Evolutionary conservation across 2,797 vertebrate genomes (phyloP).

Genomic region (Todus mexicanus): DNA sequence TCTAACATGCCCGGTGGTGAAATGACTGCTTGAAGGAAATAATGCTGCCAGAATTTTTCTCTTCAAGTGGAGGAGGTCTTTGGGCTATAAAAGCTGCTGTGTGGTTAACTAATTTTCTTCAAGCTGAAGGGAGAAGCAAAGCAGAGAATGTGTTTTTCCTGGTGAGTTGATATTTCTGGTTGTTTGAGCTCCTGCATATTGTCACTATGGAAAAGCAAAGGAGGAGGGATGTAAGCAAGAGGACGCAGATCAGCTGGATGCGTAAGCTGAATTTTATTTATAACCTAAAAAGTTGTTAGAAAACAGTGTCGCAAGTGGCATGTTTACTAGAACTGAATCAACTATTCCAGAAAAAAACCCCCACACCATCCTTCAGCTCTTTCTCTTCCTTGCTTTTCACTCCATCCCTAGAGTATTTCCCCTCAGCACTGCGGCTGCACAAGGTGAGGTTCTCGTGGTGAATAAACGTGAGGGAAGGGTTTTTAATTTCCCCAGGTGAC

Average conservation of each 20-base stretch:
- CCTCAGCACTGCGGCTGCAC: not conserved
- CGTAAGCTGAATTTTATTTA: not conserved
- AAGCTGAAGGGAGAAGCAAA: not conserved
- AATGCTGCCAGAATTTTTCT: not conserved
- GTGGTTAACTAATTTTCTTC: conserved; percentile 24
- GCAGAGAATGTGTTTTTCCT: not conserved
- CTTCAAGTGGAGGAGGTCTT: not conserved
- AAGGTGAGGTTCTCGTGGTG: not conserved
- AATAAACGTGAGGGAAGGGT: not conserved
- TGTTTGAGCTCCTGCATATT: conserved; percentile 1
- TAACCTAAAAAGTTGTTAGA: not conserved
- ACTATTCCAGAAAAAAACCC: not conserved
- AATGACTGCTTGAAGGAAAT: not conserved
- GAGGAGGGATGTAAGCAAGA: not conserved
- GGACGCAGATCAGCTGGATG: not conserved
- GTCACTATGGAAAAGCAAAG: not conserved
- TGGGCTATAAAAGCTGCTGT: conserved; percentile 7
- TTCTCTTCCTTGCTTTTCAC: not conserved
- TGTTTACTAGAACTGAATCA: not conserved
- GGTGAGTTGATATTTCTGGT: conserved; percentile 30
- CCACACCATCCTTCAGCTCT: not conserved
- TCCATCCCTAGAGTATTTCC: not conserved
- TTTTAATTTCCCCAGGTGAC: not conserved
- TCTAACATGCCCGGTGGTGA: not conserved
- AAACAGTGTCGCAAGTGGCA: not conserved